Base-by-base conservation (phyloP, 2,797 vertebrate species). In the Eremophila alpestris region DNA sequence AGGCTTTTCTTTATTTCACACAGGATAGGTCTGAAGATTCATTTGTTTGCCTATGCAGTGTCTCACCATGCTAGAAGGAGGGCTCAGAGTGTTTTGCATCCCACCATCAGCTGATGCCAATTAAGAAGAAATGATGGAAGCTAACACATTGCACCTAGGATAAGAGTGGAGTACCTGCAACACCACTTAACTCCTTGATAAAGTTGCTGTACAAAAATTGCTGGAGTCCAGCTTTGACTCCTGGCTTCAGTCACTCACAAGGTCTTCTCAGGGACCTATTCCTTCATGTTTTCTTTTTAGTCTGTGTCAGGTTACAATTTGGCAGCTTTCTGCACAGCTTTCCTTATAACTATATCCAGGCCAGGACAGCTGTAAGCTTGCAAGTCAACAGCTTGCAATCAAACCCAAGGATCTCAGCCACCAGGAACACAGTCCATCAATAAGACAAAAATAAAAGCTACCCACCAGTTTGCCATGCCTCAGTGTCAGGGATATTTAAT, bases 311-410 rank as follows among this genome's bases (percentile, higher is more conserved):
- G 26, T 93, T 84, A 51, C 67, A 10, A 38, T 84, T 45, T 92
- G 91, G 81, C 81, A 59, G 64, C 69, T 77, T 78, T 81, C 73
- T 90, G 17, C 34, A 75, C 27, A 43, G 13, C 45, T 67, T 80
- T 77, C 64, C 71, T 74, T 56, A 52, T 40, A 56, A 80, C 55
- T 89, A 62, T 46, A 63, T 24, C 13, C 38, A 74, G 75, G 34
- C 69, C 60, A 77, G 65, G 69, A 16, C 60, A 87, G 54, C 58
- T 87, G 40, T 70, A 92, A 94, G 54, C 75, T 92, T 87, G 71
- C 75, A 80, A 93, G 81, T 90, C 92, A 91, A 77, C 93, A 92
- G 32, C 71, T 91, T 83, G 80, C 79, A 94, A 78, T 91, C 87
- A 91, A 80, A 64, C 51, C 24, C 34, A 71, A 90, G 23, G 43